These are phyloP conservation scores for Epicampocera succincta DNA, from an alignment of 2,888 invertebrate genomes.

Conservation along the genomic window DNA sequence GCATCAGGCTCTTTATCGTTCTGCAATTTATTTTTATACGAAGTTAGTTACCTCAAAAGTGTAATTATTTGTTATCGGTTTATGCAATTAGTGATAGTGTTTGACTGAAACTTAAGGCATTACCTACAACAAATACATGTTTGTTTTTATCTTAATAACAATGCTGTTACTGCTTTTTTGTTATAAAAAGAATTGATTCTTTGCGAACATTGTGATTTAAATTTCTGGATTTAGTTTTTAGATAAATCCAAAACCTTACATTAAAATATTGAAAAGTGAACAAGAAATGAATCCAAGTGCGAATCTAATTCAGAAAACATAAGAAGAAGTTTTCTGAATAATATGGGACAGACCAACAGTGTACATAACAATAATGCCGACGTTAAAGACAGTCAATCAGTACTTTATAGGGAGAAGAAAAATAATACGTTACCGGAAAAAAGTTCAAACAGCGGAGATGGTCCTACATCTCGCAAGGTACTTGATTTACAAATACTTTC, in stretches of 20 bases:
- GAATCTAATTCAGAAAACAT: constrained; percentile 41
- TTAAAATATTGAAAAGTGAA: constrained; percentile 22
- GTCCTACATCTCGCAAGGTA: constrained; percentile 32
- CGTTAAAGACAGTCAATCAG: constrained; percentile 55
- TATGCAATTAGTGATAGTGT: constrained; percentile 14
- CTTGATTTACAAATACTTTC: constrained; percentile 38
- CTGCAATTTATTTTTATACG: no score
- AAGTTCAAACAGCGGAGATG: constrained; percentile 26
- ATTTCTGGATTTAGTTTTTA: constrained; percentile 3
- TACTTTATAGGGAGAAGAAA: constrained; percentile 56
- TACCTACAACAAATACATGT: not conserved
- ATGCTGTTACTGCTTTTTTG: no score
- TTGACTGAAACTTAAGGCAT: constrained; percentile 11
- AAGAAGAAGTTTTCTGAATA: constrained; percentile 52
- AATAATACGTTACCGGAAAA: constrained; percentile 56
- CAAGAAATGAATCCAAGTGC: constrained; percentile 56
- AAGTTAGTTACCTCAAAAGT: no score
- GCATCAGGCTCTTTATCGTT: no score
- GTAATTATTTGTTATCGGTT: constrained; percentile 12
- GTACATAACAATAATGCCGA: constrained; percentile 51
- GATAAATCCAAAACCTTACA: not conserved
- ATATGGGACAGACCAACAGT: constrained; percentile 66
- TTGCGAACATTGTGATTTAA: no score
- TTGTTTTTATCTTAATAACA: no score
- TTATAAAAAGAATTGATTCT: no score